phyloP scores from a whole-genome alignment of 2,888 invertebrate species.

The Pinctada fucata region DNA sequence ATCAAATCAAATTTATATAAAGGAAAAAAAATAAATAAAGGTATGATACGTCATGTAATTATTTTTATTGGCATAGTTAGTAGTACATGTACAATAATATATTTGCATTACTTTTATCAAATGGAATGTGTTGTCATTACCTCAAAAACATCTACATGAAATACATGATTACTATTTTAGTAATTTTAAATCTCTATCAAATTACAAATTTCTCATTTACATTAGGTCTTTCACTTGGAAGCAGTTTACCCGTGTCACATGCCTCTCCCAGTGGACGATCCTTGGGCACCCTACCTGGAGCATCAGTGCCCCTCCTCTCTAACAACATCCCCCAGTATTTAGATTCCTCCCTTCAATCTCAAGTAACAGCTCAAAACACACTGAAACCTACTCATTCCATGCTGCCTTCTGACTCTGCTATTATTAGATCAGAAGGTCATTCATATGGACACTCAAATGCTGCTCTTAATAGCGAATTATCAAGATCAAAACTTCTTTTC shows the following conservation, averaged over 20 bases:
- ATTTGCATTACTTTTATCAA: too few relatives aligned
- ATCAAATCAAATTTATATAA: too few relatives aligned
- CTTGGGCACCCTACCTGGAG: neutral
- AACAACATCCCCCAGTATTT: neutral
- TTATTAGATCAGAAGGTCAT: neutral
- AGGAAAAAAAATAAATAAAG: too few relatives aligned
- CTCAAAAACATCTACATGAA: too few relatives aligned
- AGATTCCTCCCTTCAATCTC: neutral
- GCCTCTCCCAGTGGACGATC: neutral
- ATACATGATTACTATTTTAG: too few relatives aligned
- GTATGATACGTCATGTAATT: too few relatives aligned
- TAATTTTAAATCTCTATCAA: too few relatives aligned
- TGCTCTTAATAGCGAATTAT: neutral
- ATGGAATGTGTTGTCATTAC: too few relatives aligned
- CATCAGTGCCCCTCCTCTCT: neutral
- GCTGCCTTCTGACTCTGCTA: neutral
- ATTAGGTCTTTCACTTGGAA: neutral
- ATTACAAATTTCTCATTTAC: too few relatives aligned
- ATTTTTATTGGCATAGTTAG: too few relatives aligned
- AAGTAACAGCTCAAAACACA: neutral
- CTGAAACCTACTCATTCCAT: neutral
- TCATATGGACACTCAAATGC: neutral
- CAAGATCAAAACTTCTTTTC: constrained; percentile 23
- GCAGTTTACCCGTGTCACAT: neutral
- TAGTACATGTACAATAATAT: too few relatives aligned